Evolutionary conservation across 2,888 invertebrate species (phyloP), one percentile per base, ranked within the genome.

Genomic region (Brenthis hecate): DNA sequence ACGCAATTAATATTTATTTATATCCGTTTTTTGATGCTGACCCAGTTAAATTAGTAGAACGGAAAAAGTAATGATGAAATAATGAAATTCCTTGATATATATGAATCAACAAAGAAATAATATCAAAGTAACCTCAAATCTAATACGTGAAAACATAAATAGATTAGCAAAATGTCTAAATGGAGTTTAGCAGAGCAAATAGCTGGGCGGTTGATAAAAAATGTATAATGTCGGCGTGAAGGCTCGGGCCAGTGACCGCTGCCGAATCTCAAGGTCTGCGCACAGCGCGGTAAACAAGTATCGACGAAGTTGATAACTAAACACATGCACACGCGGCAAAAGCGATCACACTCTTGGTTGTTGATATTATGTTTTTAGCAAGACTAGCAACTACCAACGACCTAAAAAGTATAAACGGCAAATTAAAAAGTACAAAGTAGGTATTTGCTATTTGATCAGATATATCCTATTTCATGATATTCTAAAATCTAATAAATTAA

Each of bases 181-280:
- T 71, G 55, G 57, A 66, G 69, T 62, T 71, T 66, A 69, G 66
- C 66, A 47, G 72, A 66, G 58, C 65, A 72, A 73, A 73, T 69
- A 70, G 67, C 56, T 69, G 68, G 66, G 66, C 63, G 65, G 65
- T 77, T 78, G 80, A 81, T 85, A 83, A 84, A 86, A 83, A 81
- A 85, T 81, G 76, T 81, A 84, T 81, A 80, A 77, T 81, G 81
- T 81, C 73, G 79, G 77, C 78, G 80, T 79, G 84, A 80, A 84
- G 80, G 81, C 81, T 77, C 83, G 85, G 90, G 92, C 85, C 91
- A 91, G 77, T 91, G 92, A 91, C 92, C 92, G 90, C 81, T 73
- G 89, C 87, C 91, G 83, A 92, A 92, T 90, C 84, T 91, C 92
- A 92, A 92, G 92, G 92, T 88, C 91, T 86, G 89, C 87, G 83